Conservation (phyloP, 2,113 vertebrate species). For the Sphyrna mokarran region DNA sequence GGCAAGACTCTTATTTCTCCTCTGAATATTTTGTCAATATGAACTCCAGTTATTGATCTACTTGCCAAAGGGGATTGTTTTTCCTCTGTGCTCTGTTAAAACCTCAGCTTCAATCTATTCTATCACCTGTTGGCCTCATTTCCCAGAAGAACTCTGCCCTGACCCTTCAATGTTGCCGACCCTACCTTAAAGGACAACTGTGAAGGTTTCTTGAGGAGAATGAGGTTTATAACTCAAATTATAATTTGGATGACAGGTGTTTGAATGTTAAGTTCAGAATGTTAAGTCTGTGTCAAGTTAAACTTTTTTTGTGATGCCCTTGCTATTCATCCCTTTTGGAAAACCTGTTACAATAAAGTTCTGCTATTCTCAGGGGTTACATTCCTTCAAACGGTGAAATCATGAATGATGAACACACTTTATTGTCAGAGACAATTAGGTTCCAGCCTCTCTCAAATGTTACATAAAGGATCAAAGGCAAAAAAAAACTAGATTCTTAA, state of each 20-base stretch:
- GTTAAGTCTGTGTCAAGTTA: too few species aligned
- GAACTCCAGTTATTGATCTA: not conserved
- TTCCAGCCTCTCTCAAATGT: too few species aligned
- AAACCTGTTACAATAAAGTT: not conserved
- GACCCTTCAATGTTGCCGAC: not conserved
- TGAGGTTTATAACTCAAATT: not conserved
- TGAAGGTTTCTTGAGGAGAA: not conserved
- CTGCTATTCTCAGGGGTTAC: too few species aligned
- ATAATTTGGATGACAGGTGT: not conserved
- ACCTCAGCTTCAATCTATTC: not conserved
- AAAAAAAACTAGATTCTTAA: too few species aligned
- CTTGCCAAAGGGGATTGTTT: not conserved
- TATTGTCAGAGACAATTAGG: too few species aligned
- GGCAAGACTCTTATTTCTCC: too few species aligned
- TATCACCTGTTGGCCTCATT: not conserved
- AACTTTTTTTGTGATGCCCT: not conserved
- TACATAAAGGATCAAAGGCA: too few species aligned
- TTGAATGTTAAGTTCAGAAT: too few species aligned
- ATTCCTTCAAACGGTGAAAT: too few species aligned
- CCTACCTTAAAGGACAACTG: not conserved
- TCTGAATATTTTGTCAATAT: not conserved
- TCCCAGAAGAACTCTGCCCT: not conserved
- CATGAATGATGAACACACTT: too few species aligned
- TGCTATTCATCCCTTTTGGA: not conserved
- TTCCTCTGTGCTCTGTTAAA: not conserved